Percentiles rank a stretch among this genome's conserved stretches.
These are phyloP conservation scores for Gopherus flavomarginatus DNA, from an alignment of 2,113 vertebrate species.

Conservation along the genomic window DNA sequence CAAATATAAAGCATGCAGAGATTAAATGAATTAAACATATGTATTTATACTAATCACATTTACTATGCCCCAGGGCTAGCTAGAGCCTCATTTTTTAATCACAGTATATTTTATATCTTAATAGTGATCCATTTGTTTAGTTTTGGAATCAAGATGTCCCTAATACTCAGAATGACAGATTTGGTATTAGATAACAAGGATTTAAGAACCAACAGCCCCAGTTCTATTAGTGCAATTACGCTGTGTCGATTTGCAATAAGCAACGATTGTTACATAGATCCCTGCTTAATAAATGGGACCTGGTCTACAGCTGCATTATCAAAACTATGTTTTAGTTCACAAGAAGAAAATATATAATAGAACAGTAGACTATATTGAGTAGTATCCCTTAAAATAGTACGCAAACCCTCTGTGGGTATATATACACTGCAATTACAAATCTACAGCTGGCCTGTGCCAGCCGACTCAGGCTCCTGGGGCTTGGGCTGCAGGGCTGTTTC, in stretches of 20 bases:
- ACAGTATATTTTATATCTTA: neutral
- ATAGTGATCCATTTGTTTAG: neutral
- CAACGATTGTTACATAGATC: neutral
- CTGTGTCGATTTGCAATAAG: neutral
- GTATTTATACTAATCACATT: conserved; percentile 7
- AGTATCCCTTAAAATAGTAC: neutral
- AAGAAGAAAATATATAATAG: neutral
- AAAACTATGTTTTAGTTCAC: neutral
- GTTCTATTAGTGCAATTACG: neutral
- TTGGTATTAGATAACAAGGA: neutral
- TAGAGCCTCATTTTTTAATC: neutral
- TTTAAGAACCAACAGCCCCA: neutral
- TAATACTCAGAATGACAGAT: neutral
- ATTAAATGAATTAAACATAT: neutral
- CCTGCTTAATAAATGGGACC: neutral
- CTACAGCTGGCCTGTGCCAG: no score
- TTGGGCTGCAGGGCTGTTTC: neutral
- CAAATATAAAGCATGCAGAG: neutral
- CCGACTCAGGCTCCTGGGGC: neutral
- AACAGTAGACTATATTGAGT: neutral
- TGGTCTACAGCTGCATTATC: neutral
- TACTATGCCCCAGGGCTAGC: neutral
- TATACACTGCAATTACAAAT: neutral
- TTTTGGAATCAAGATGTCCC: neutral
- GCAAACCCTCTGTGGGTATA: neutral